Percentiles rank a stretch among this genome's conserved stretches.
phyloP scores from a whole-genome alignment of 2,113 vertebrate genomes.

The Capreolus pygargus region DNA sequence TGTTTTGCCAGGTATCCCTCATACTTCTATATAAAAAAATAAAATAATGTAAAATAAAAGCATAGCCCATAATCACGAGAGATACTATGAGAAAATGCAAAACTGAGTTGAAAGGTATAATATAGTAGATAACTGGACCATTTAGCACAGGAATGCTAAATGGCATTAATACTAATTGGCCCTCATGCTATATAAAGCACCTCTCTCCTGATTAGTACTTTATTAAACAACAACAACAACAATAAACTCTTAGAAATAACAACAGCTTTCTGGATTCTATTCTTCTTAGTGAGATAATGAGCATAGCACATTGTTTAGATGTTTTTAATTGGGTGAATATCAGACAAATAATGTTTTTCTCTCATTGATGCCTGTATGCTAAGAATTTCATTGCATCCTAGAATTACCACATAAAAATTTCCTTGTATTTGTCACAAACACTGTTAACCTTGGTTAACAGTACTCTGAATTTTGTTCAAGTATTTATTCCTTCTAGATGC shows the following conservation, averaged over 20 bases:
- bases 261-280: constrained; percentile 71
- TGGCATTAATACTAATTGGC: constrained; percentile 35
- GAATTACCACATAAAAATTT: constrained; percentile 55
- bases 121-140: not conserved
- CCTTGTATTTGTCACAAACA: constrained; percentile 59
- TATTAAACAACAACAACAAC: constrained; percentile 74
- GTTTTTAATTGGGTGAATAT: constrained; percentile 72
- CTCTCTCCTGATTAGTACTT: constrained; percentile 65
- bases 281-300: constrained; percentile 73
- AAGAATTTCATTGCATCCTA: constrained; percentile 32
- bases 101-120: not conserved
- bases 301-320: constrained; percentile 51
- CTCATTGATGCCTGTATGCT: not conserved
- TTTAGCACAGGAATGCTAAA: not conserved
- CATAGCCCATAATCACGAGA: not conserved
- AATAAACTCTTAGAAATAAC: constrained; percentile 68
- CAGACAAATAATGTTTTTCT: constrained; percentile 55
- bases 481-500: not conserved
- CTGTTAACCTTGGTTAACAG: constrained; percentile 16
- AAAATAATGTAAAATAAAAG: not conserved
- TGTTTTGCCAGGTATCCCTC: not conserved
- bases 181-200: constrained; percentile 47
- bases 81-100: not conserved
- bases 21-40: not conserved
- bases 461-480: not conserved